Base-by-base conservation (phyloP, 2,888 invertebrate genomes). In the Polietes domitor region DNA sequence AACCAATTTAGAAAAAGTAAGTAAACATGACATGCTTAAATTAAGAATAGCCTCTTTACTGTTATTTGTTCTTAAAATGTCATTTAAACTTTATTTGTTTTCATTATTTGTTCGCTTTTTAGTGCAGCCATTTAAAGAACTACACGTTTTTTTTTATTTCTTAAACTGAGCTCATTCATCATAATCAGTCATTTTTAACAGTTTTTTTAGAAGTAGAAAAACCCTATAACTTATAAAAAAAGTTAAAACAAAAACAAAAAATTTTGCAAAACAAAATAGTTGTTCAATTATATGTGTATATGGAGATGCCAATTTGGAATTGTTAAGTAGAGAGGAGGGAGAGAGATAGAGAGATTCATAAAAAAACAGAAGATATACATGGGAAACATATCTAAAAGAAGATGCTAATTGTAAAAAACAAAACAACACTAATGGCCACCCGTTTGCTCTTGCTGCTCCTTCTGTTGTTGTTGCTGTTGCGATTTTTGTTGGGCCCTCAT, bases 401-500 rank as follows among this genome's bases (percentile, higher is more conserved):
- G 41, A 26, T 28, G 71, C 12, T 76, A 63, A 47, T 50, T 9
- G 53, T 80, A 43, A 71, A 84, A 84, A 17, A n/a, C n/a, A 61
- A 89, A 88, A 86, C 88, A 65, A 80, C 77, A 43, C 76, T 84
- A 84, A 76, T 84, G 89, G 72, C 80, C 85, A 74, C 76, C 82
- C 21, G 61, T 73, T 81, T 83, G 87, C 26, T 83, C 87, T 55
- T 89, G 89, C 15, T 88, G 88, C 15, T 88, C 87, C 28, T 90
- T 88, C 55, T 89, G 88, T 43, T 91, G 92, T 65, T 93, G 92
- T 74, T 93, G 93, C 47, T 93, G 93, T 50, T 95, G 95, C 80
- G 96, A 96, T 90, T 97, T 96, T 89, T 96, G 95, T 90, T 98
- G 98, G 1, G 97, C 97, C 86, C 95, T 94, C 32, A 98, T 95